phyloP scores from a whole-genome alignment of 2,888 invertebrate genomes.

The Heterodera filipjevi region DNA sequence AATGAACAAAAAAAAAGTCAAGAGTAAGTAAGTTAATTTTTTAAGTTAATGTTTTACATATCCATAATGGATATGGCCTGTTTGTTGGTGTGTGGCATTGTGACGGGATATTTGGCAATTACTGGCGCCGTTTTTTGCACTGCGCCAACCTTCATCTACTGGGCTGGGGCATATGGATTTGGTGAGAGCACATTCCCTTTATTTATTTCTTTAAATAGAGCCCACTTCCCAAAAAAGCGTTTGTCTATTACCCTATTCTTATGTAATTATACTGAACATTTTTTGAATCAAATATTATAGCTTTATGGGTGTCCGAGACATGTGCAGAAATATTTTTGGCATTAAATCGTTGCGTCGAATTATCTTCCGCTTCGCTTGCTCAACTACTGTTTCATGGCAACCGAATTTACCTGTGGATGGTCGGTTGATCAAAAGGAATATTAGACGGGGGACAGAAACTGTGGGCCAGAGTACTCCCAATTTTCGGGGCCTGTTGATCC shows the following conservation, averaged over 20 bases:
- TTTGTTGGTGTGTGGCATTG: constrained; percentile 31
- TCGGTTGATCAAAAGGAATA: too few relatives aligned
- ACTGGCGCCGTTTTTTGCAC: constrained; percentile 35
- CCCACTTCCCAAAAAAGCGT: too few relatives aligned
- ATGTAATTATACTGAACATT: too few relatives aligned
- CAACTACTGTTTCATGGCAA: constrained; percentile 29
- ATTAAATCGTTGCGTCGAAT: constrained; percentile 31
- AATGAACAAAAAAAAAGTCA: too few relatives aligned
- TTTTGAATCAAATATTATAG: too few relatives aligned
- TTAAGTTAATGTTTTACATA: constrained; percentile 44
- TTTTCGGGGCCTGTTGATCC: too few relatives aligned
- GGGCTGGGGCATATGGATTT: constrained; percentile 20
- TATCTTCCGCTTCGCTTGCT: constrained; percentile 28
- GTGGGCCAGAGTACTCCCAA: too few relatives aligned
- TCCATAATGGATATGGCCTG: constrained; percentile 31
- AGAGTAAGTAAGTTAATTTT: too few relatives aligned
- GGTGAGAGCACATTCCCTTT: too few relatives aligned
- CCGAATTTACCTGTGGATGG: constrained; percentile 18
- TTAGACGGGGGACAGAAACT: too few relatives aligned
- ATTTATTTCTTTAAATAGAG: too few relatives aligned
- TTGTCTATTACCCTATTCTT: too few relatives aligned
- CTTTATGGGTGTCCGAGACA: constrained; percentile 19
- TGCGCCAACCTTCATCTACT: constrained; percentile 27
- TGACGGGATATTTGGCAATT: constrained; percentile 36
- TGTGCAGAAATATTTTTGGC: constrained; percentile 26